Conservation (phyloP, 1,140 invertebrate genomes). For the Teleogryllus occipitalis region DNA sequence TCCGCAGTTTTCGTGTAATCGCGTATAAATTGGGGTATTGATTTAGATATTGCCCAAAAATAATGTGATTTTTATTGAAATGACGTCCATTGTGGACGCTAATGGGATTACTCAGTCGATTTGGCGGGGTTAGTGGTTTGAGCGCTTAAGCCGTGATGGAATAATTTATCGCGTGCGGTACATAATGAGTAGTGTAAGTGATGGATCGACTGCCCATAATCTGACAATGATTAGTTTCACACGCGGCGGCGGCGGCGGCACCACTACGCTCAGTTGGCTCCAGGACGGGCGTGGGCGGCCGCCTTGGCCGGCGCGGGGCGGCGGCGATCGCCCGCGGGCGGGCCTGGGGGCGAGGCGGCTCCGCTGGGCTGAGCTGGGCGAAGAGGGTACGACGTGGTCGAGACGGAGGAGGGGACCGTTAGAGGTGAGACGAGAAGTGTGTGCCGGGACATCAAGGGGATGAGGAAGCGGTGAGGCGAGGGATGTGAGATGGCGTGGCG, state of each 20-base stretch:
- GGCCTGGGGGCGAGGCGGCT: too few relatives aligned
- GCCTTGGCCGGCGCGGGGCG: too few relatives aligned
- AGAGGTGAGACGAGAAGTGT: too few relatives aligned
- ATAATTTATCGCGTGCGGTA: background rate
- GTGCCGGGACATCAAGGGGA: too few relatives aligned
- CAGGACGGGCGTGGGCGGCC: too few relatives aligned
- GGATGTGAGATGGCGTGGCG: too few relatives aligned
- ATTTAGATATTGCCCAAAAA: background rate
- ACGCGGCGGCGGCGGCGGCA: background rate
- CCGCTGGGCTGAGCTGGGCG: too few relatives aligned
- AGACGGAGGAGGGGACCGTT: too few relatives aligned
- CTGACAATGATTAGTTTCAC: background rate
- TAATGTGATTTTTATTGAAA: constrained; percentile 6
- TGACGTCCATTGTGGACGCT: background rate
- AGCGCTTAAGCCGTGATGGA: background rate
- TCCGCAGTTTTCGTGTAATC: background rate
- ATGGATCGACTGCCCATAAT: background rate
- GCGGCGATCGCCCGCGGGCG: too few relatives aligned
- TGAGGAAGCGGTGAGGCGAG: too few relatives aligned
- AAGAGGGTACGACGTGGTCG: too few relatives aligned
- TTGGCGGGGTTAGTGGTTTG: background rate
- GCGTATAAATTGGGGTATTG: background rate
- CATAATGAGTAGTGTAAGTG: constrained; percentile 4
- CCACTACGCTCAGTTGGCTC: too few relatives aligned
- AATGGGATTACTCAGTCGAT: constrained; percentile 1